Base-by-base conservation (phyloP, 2,113 vertebrate genomes). In the Gulo gulo region DNA sequence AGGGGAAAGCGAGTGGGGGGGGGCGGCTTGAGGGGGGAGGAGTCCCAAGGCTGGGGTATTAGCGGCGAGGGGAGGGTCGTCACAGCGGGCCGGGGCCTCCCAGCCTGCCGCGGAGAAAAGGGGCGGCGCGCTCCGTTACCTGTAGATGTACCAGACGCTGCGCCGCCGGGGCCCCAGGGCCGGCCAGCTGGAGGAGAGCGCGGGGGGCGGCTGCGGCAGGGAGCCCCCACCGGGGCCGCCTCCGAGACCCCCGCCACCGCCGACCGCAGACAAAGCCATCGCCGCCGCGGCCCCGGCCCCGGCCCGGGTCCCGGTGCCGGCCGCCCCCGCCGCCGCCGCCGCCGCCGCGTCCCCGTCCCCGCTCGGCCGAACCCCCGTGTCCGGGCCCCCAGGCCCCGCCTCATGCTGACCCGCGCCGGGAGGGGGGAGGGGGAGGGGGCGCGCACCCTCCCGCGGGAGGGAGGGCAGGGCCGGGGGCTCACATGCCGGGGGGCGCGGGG, bases 141-240 rank as follows among this genome's bases (percentile, higher is more conserved):
- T 99, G 99, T 99, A 99, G 98, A 99, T 99, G 99, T 99, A 99
- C 99, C 99, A 99, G 99, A 99, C 98, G 98, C 99, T 99, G 98
- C 99, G 98, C 98, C 99, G 99, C 98, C 99, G 98, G 98, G 99
- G 99, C 98, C 99, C 99, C 98, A 99, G 98, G 97, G 99, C 99
- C 88, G 99, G 99, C 99, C 99, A 99, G 98, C 99, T 99, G 98
- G 99, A 99, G 98, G 99, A 99, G 98, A 99, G 99, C 98, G 99
- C 99, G 94, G 98, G 97, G 97, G 98, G 94, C 96, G 97, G 97
- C 98, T 99, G 99, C 97, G 97, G 98, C 95, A 98, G 96, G 97
- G 98, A 96, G 95, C 97, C 97, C 96, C 98, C 98, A 24, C 86
- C 79, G 63, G 98, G 96, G 96, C 96, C 97, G 34, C 47, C 96